phyloP scores from a whole-genome alignment of 2,888 invertebrate species.

The Lumbricus terrestris region DNA sequence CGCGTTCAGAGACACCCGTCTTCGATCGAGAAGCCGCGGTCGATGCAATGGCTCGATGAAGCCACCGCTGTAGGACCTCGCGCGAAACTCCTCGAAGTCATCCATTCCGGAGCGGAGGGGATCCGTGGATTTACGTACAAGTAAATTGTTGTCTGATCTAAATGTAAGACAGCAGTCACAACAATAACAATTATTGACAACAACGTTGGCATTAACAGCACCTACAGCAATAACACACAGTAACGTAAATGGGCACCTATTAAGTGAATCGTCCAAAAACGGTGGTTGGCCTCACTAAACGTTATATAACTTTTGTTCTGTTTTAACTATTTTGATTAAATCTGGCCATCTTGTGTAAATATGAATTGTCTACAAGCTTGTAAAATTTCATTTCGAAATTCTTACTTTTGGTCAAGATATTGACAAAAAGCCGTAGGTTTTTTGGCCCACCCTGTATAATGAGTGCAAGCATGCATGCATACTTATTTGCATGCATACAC shows the following conservation, averaged over 20 bases:
- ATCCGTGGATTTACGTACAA: too few relatives aligned
- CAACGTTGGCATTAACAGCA: neutral
- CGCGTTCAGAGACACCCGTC: neutral
- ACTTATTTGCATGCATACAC: neutral
- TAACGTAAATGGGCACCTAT: too few relatives aligned
- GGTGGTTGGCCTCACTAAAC: too few relatives aligned
- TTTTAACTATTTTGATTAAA: too few relatives aligned
- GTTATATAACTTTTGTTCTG: too few relatives aligned
- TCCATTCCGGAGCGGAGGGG: neutral
- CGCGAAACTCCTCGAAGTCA: slow-evolving; percentile 18
- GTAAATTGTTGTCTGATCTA: neutral
- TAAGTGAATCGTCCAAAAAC: too few relatives aligned
- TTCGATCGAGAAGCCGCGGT: neutral
- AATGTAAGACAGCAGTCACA: neutral
- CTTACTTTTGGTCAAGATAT: too few relatives aligned
- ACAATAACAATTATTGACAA: neutral
- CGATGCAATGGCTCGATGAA: neutral
- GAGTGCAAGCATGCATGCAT: neutral
- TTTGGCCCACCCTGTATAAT: too few relatives aligned
- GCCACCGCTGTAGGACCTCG: slow-evolving; percentile 23
- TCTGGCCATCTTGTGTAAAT: too few relatives aligned
- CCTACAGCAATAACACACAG: neutral
- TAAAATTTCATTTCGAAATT: too few relatives aligned
- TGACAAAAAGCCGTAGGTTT: too few relatives aligned
- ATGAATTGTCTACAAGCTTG: too few relatives aligned